Percentiles rank a stretch among this genome's conserved stretches.
phyloP scores from a whole-genome alignment of 1,140 invertebrate species.

The Drosophila pseudoobscura region DNA sequence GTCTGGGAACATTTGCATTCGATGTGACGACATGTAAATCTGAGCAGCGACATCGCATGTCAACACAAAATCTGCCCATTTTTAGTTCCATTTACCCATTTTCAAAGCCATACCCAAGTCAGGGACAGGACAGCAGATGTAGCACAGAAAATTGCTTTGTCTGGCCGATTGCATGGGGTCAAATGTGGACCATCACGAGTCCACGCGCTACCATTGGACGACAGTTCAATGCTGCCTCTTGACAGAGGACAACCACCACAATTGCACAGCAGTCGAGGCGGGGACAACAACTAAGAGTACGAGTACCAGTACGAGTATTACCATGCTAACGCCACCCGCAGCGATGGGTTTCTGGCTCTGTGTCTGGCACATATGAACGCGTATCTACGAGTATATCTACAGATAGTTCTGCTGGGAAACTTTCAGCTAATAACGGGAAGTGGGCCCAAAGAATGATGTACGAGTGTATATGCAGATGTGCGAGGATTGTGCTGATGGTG shows the following conservation, averaged over 20 bases:
- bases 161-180: constrained; percentile 47
- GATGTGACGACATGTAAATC: constrained; percentile 1
- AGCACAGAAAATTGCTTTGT: constrained; percentile 16
- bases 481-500: neutral
- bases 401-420: constrained; percentile 41
- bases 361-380: constrained; percentile 23
- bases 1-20: constrained; percentile 12
- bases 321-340: constrained; percentile 28
- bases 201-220: constrained; percentile 27
- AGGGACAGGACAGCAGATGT: constrained; percentile 25
- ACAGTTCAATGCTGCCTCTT: constrained; percentile 40
- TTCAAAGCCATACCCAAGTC: neutral
- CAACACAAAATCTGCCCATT: too few species aligned
- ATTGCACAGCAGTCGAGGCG: constrained; percentile 44
- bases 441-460: constrained; percentile 39
- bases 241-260: constrained; percentile 23
- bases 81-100: too few species aligned
- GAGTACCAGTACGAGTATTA: constrained; percentile 41
- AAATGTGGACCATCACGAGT: constrained; percentile 20
- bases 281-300: constrained; percentile 14
- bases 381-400: constrained; percentile 13
- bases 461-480: constrained; percentile 35
- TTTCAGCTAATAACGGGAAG: constrained; percentile 58
- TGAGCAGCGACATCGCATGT: neutral
- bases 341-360: constrained; percentile 1